A percentile compares a stretch with the other conserved stretches of the same genome.
Evolutionary conservation across 2,113 vertebrate genomes (phyloP).

Genomic region (Strigops habroptila): DNA sequence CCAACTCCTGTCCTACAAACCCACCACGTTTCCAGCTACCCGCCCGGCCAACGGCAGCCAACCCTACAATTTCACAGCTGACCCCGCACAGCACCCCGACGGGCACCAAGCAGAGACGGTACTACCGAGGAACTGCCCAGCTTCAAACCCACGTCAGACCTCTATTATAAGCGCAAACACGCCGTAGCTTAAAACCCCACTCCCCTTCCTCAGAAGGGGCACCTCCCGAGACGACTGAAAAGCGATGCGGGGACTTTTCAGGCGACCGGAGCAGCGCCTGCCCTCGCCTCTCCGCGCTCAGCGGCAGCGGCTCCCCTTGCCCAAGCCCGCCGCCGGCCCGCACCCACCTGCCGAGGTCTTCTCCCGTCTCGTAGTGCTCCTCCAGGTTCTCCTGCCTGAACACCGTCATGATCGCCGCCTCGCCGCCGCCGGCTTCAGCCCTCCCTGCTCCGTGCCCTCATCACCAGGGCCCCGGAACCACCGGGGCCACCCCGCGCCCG

Average conservation of each 20-base stretch:
- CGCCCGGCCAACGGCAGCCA: not conserved
- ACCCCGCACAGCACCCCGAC: not conserved
- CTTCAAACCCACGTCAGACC: not conserved
- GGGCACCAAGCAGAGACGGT: accelerated
- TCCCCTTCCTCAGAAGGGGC: not conserved
- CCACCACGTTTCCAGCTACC: accelerated
- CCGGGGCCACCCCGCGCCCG: not conserved
- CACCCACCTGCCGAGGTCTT: slow-evolving; percentile 90
- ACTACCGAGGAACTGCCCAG: accelerated
- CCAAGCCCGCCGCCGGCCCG: not conserved
- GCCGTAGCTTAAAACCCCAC: not conserved
- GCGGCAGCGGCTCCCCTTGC: not conserved
- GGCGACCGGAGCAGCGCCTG: not conserved
- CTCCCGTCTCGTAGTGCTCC: slow-evolving; percentile 90
- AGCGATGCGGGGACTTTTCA: not conserved
- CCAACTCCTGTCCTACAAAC: not conserved
- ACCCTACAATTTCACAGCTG: not conserved
- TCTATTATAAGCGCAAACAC: not conserved
- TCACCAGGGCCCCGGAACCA: slow-evolving; percentile 37
- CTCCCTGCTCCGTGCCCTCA: slow-evolving; percentile 56
- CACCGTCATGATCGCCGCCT: slow-evolving; percentile 83
- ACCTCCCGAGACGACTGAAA: not conserved
- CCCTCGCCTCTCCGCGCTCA: not conserved
- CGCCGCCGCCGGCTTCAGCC: slow-evolving; percentile 32
- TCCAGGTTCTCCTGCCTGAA: slow-evolving; percentile 95